Base-by-base conservation (phyloP, 1,140 invertebrate genomes). In the Lordiphosa collinella region DNA sequence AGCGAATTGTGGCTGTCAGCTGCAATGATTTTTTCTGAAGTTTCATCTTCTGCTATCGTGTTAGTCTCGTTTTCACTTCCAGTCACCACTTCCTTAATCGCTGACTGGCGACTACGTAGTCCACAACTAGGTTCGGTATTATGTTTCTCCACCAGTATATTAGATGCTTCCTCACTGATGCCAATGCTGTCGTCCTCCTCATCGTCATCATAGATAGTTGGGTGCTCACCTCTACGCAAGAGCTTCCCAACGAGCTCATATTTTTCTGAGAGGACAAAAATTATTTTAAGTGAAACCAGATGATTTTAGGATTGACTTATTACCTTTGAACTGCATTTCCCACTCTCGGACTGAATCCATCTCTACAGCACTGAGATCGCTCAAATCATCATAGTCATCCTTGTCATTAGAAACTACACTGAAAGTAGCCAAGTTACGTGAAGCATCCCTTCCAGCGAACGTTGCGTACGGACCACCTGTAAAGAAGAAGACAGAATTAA, bases 361-460 rank as follows among this genome's bases (percentile, higher is more conserved):
- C 90, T 96, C 93, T 89, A 94, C 93, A 5, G 93, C 92, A 74
- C 94, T 95, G 8, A 99, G 92, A 90, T 99, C 98, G 89, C 96
- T 97, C 5, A 99, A 90, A 89, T 99, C 98, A 92, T 99, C 98
- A 91, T 98, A 98, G 60, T 95, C 95, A 66, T 96, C 94, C 65
- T 93, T 94, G 29, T 95, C 92, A 36, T 94, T 92, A 40, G 93
- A 91, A 48, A 92, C 92, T n/a, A 98, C 94, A 13, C 94, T 94
- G 90, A 99, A 99, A 62, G 95, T 98, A 14, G 97, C 98, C 43
- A 99, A 91, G 25, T 96, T 96, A 88, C 98, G 91, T 3, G 97
- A 97, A 31, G 97, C 98, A 93, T 99, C 98, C 70, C 93, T 92
- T n/a, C 98, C 98, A 65, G 95, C 97, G 90, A 99, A 99, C 10